Conservation (phyloP, 2,888 invertebrate species). For the Hydroisotoma schaefferi region DNA sequence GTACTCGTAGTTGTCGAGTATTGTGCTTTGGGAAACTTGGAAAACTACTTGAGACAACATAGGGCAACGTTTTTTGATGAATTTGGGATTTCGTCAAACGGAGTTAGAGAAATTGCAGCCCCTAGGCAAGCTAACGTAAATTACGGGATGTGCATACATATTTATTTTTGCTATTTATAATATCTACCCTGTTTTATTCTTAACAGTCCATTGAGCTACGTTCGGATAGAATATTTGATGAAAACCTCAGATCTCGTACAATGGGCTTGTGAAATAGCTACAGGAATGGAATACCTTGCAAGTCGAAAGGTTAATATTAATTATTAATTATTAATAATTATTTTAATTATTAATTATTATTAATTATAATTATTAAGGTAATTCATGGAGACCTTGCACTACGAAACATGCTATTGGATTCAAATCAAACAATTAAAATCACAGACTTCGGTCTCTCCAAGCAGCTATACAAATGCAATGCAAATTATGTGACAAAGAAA, state of each 20-base stretch:
- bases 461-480: slow-evolving; percentile 29
- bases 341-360: not conserved
- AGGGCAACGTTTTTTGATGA: slow-evolving; percentile 34
- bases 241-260: slow-evolving; percentile 36
- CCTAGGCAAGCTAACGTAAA: not conserved
- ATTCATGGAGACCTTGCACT: slow-evolving; percentile 36
- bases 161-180: not conserved
- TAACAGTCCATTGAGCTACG: slow-evolving; percentile 17
- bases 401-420: slow-evolving; percentile 28
- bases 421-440: slow-evolving; percentile 30
- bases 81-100: slow-evolving; percentile 9
- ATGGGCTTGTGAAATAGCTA: slow-evolving; percentile 36
- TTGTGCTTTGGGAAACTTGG: slow-evolving; percentile 32
- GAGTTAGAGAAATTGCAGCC: not conserved
- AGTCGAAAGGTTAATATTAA: too few species aligned
- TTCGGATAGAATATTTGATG: slow-evolving; percentile 27
- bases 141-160: not conserved
- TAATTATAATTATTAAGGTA: too few species aligned
- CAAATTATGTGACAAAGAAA: slow-evolving; percentile 25
- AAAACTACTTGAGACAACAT: slow-evolving; percentile 30
- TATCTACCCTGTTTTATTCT: not conserved
- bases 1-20: slow-evolving; percentile 36
- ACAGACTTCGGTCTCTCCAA: slow-evolving; percentile 38
- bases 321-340: too few species aligned
- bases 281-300: slow-evolving; percentile 32